Percentiles rank a stretch among this genome's conserved stretches.
Conservation (phyloP, 2,113 vertebrate species). For the Sapayoa aenigma region DNA sequence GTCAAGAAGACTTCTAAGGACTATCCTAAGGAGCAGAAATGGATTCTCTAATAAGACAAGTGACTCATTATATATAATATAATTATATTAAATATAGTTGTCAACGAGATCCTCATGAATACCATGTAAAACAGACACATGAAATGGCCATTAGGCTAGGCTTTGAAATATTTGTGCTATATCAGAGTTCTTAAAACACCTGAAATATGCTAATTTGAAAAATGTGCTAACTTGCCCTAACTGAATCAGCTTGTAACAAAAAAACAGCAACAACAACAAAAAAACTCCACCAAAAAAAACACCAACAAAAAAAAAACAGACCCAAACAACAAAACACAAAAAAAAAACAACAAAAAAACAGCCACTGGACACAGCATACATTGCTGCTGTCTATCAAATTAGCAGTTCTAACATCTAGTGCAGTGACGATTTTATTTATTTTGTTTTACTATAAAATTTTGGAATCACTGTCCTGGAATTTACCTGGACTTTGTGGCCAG, state of each 20-base stretch:
- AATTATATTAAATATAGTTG: background rate
- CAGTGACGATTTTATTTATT: background rate
- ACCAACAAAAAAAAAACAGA: background rate
- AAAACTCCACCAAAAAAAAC: no score
- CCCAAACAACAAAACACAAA: background rate
- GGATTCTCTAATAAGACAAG: background rate
- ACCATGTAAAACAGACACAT: background rate
- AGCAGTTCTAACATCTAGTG: background rate
- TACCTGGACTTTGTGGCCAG: conserved; percentile 93
- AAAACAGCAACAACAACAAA: background rate
- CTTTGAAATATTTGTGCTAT: background rate
- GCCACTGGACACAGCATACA: background rate
- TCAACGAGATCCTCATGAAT: background rate
- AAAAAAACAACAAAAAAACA: background rate
- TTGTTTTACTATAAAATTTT: background rate
- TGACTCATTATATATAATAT: background rate
- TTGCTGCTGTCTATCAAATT: background rate
- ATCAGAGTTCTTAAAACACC: background rate
- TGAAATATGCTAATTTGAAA: background rate
- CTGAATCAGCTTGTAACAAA: background rate
- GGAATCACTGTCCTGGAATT: conserved; percentile 32
- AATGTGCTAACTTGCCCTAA: background rate
- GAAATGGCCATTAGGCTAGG: background rate
- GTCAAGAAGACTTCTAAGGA: background rate
- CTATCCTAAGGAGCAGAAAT: background rate